These are phyloP conservation scores for Spodoptera littoralis DNA, from an alignment of 2,888 invertebrate species.

Conservation along the genomic window DNA sequence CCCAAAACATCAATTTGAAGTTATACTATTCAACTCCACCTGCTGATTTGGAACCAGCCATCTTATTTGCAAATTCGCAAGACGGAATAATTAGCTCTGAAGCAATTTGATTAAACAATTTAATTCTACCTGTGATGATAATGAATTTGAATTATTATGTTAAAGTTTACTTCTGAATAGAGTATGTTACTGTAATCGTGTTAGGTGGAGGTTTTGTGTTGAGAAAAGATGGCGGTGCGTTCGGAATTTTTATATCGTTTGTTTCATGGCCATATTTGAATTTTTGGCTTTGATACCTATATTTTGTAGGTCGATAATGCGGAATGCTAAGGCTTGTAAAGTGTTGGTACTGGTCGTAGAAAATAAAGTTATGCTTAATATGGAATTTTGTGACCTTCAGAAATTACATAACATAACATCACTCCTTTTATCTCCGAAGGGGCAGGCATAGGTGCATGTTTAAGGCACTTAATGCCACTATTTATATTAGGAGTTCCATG, in stretches of 20 bases:
- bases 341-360: no score
- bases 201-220: constrained; percentile 20
- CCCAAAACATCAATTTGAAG: constrained; percentile 28
- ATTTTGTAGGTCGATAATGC: no score
- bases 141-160: constrained; percentile 55
- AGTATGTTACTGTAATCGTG: constrained; percentile 38
- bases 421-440: no score
- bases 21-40: constrained; percentile 45
- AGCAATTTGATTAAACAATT: constrained; percentile 61
- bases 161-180: constrained; percentile 31
- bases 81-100: constrained; percentile 59
- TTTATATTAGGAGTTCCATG: no score
- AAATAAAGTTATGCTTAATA: no score
- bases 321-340: no score
- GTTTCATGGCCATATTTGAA: no score
- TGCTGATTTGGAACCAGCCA: constrained; percentile 43
- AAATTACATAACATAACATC: no score
- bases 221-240: neutral
- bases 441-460: no score
- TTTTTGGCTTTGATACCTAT: neutral
- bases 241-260: constrained; percentile 3
- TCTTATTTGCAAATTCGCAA: constrained; percentile 55
- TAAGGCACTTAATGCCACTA: no score
- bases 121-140: constrained; percentile 50
- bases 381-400: no score